Conservation (phyloP, 2,113 vertebrate genomes). For the Ancistrus triradiatus region DNA sequence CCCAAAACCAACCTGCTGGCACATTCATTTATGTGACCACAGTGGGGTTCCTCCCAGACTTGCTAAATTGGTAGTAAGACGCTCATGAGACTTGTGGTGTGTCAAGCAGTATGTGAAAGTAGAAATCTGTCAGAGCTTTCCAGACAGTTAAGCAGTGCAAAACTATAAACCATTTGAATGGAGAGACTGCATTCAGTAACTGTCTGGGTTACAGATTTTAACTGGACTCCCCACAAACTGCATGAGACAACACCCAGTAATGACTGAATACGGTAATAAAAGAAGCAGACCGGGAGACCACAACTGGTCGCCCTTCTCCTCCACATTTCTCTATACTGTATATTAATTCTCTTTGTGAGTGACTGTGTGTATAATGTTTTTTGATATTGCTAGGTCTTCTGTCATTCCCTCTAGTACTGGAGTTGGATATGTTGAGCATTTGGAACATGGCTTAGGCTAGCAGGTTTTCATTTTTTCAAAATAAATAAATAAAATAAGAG, state of each 20-base stretch:
- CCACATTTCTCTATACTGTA: neutral
- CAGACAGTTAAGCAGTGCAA: constrained; percentile 12
- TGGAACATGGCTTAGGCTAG: too few relatives aligned
- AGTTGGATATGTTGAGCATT: too few relatives aligned
- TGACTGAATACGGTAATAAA: neutral
- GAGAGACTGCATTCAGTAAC: neutral
- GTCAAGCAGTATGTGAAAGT: neutral
- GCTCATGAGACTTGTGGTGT: neutral
- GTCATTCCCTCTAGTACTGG: too few relatives aligned
- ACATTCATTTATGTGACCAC: constrained; percentile 10
- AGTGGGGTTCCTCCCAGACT: constrained; percentile 4
- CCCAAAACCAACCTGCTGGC: constrained; percentile 4
- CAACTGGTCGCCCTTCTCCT: constrained; percentile 1
- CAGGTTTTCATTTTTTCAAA: too few relatives aligned
- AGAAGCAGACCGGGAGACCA: constrained; percentile 4
- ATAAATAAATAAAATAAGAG: too few relatives aligned
- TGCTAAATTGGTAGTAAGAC: neutral
- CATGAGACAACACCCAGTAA: constrained; percentile 12
- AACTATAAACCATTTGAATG: neutral
- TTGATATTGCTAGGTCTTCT: too few relatives aligned
- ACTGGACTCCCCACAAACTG: neutral
- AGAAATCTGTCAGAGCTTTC: neutral
- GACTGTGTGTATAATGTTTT: too few relatives aligned
- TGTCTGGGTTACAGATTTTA: neutral
- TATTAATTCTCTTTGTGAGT: neutral